Conservation (phyloP, 2,797 vertebrate species). For the Neomorphus geoffroyi region DNA sequence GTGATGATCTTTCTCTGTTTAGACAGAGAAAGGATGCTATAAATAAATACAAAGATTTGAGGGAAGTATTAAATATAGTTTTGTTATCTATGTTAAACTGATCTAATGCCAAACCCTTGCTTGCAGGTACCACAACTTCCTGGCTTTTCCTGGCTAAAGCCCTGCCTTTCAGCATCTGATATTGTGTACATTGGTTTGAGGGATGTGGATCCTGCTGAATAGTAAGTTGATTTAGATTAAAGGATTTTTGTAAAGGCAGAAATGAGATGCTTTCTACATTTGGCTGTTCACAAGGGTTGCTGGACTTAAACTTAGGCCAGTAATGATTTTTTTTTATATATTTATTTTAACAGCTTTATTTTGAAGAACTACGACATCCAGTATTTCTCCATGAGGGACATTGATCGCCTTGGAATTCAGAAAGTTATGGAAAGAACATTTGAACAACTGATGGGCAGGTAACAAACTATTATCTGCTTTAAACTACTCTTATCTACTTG, state of each 20-base stretch:
- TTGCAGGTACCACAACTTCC: conserved; percentile 89
- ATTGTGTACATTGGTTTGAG: conserved; percentile 95
- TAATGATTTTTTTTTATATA: background rate
- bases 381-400: conserved; percentile 96
- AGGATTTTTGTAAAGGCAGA: background rate
- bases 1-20: background rate
- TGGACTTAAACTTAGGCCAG: background rate
- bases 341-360: conserved; percentile 82
- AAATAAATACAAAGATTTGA: background rate
- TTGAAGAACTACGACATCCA: conserved; percentile 93
- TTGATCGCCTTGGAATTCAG: conserved; percentile 93
- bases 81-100: background rate
- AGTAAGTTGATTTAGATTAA: conserved; percentile 80
- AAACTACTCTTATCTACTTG: background rate
- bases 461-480: conserved; percentile 1
- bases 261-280: background rate
- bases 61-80: background rate
- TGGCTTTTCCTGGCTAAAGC: conserved; percentile 95
- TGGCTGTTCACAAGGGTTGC: background rate
- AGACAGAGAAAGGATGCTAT: background rate
- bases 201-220: conserved; percentile 93
- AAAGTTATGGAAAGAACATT: conserved; percentile 96
- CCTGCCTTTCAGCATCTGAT: conserved; percentile 87
- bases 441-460: conserved; percentile 92
- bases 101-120: background rate